Conservation (phyloP, 1,140 invertebrate species). For the Anastrepha obliqua region DNA sequence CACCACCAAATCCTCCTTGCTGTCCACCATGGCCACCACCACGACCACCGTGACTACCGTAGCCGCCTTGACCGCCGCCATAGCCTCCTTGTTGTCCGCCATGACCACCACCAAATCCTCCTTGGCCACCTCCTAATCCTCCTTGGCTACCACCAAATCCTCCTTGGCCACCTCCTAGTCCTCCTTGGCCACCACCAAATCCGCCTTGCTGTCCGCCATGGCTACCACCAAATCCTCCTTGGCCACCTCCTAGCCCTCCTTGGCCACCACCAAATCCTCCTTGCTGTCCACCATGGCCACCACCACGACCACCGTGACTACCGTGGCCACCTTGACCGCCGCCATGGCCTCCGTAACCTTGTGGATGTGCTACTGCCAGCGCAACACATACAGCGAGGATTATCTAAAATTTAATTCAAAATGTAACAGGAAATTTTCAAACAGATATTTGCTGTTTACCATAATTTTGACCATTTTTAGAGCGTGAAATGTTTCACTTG, state of each 20-base stretch:
- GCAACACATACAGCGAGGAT: conserved; percentile 12
- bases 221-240: conserved; percentile 29
- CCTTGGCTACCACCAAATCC: conserved; percentile 57
- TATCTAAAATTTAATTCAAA: neutral
- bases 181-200: conserved; percentile 55
- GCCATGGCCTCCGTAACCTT: neutral
- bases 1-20: conserved; percentile 57
- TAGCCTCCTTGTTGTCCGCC: conserved; percentile 59
- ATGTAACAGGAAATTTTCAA: neutral
- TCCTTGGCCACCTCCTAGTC: conserved; percentile 32
- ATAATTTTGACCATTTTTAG: neutral
- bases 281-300: conserved; percentile 53
- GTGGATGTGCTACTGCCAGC: neutral
- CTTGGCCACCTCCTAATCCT: conserved; percentile 57
- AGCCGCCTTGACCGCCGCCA: conserved; percentile 55
- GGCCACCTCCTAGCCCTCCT: conserved; percentile 57
- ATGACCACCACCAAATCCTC: conserved; percentile 36
- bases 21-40: conserved; percentile 63
- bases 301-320: neutral
- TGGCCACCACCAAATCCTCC: conserved; percentile 58
- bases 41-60: conserved; percentile 23
- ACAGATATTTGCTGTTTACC: neutral
- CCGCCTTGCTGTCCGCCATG: conserved; percentile 59
- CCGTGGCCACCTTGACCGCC: neutral
- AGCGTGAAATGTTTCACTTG: neutral